phyloP scores from a whole-genome alignment of 1,140 invertebrate species.

The Armadillidium nasatum region DNA sequence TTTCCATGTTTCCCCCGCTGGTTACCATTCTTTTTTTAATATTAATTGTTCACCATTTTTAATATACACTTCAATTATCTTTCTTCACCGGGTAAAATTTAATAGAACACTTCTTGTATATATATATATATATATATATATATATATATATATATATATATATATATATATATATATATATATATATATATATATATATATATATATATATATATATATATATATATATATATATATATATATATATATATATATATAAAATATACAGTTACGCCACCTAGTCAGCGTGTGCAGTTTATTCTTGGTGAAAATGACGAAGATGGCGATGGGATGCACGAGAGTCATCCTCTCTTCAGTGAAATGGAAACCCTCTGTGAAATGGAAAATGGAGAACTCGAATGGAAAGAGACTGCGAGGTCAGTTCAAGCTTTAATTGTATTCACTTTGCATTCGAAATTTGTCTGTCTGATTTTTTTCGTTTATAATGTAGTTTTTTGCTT shows the following conservation, averaged over 20 bases:
- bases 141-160: constrained; percentile 7
- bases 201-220: not conserved
- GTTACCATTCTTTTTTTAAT: no score
- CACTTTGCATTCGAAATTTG: no score
- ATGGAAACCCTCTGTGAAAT: constrained; percentile 82
- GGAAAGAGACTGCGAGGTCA: constrained; percentile 93
- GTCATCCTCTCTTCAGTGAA: constrained; percentile 86
- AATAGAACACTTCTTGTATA: no score
- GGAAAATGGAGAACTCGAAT: constrained; percentile 83
- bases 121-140: constrained; percentile 14
- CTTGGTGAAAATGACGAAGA: constrained; percentile 82
- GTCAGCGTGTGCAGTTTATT: constrained; percentile 90
- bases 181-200: constrained; percentile 9
- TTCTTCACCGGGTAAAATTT: no score
- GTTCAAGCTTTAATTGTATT: constrained; percentile 6
- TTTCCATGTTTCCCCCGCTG: no score
- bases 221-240: not conserved
- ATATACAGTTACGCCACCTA: constrained; percentile 60
- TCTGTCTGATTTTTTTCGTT: no score
- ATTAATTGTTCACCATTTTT: no score
- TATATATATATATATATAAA: no score
- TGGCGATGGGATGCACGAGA: constrained; percentile 49
- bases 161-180: constrained; percentile 12
- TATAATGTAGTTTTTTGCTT: no score
- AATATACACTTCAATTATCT: no score